Evolutionary conservation across 2,113 vertebrate species (phyloP), one percentile per base, ranked within the genome.

Genomic region (Phyllostomus hastatus): DNA sequence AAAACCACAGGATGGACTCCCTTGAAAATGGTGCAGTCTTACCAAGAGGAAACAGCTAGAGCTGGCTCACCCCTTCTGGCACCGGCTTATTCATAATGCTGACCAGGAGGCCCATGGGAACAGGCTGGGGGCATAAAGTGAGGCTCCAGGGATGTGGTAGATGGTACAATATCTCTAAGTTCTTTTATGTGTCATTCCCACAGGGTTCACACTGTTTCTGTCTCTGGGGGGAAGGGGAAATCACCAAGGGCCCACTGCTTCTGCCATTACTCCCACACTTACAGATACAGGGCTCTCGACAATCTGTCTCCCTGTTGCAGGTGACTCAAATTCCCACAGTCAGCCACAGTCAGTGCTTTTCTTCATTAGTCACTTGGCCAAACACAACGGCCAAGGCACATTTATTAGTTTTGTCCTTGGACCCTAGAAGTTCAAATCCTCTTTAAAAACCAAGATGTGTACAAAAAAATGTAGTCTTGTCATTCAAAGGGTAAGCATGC

Each of bases 31-130:
- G 19, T 52, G 10, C 41, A 64, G 48, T 86, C 61, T 31, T 78
- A 22, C 17, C 69, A n/a, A 61, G 24, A 76, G 59, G 73, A 28
- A 54, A 57, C 24, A 84, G 70, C 70, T 81, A 35, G 61, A 61
- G 31, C 81, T 31, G 52, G 48, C 33, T 54, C 7, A 48, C 7
- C 0, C 48, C 86, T 94, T 85, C 67, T 64, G 75, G 19, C 52
- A 41, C 35, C 73, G 54, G 31, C 33, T 75, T 91, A 72, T 87
- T 96, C 88, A 94, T 97, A 69, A 85, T 41, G 67, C 50, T 95
- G 31, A 48, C 72, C 33, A 88, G 61, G 38, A 85, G 59, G 52
- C 95, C 78, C 67, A 14, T 35, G 86, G 78, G 81, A 92, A 73
- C 19, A 72, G 50, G 52, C 59, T 89, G 43, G 41, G 75, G 57